Conservation (phyloP, 2,797 vertebrate species). For the Chaunax sp. region DNA sequence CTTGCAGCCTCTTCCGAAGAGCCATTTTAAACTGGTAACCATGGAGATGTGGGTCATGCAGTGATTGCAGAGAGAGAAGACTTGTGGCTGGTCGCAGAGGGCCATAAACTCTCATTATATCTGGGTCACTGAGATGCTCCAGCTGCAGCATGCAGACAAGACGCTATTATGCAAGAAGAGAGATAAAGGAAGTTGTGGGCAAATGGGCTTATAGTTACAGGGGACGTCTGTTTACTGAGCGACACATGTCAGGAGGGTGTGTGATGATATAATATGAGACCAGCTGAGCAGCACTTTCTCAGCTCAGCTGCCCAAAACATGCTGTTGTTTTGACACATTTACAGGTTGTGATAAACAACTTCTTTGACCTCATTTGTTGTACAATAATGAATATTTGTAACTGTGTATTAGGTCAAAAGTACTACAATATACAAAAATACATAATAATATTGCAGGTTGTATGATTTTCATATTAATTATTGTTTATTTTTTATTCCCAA, state of each 20-base stretch:
- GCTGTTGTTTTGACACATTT: constrained; percentile 30
- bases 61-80: constrained; percentile 66
- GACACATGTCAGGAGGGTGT: constrained; percentile 46
- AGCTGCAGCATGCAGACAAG: constrained; percentile 78
- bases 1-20: constrained; percentile 40
- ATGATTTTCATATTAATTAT: no score
- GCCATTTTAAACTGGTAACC: constrained; percentile 81
- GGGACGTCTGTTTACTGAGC: constrained; percentile 57
- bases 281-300: constrained; percentile 52
- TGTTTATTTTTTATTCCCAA: no score
- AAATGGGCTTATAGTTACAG: constrained; percentile 52
- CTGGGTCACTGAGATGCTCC: constrained; percentile 83
- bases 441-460: no score
- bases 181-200: constrained; percentile 57
- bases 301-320: constrained; percentile 30
- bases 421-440: not conserved
- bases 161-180: constrained; percentile 78
- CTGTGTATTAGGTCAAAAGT: not conserved
- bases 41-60: constrained; percentile 81
- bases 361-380: not conserved
- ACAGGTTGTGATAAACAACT: constrained; percentile 4
- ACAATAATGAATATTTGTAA: not conserved
- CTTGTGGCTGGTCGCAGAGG: constrained; percentile 64
- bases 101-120: constrained; percentile 79
- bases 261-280: constrained; percentile 46